Conservation (phyloP, 2,113 vertebrate genomes). For the Dascyllus trimaculatus region DNA sequence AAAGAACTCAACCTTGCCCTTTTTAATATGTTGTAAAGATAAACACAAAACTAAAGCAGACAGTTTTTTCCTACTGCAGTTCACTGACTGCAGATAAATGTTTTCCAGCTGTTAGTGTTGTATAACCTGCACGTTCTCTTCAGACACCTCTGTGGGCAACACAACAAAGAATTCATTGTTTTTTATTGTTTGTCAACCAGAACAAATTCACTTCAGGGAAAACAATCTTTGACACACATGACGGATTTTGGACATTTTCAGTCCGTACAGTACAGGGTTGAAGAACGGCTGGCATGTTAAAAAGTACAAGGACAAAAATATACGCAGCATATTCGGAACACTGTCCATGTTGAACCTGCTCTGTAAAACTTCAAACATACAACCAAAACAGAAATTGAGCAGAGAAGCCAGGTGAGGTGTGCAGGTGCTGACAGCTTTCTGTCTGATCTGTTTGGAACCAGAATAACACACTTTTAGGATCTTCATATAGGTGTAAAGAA, state of each 20-base stretch:
- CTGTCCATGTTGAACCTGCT: slow-evolving; percentile 37
- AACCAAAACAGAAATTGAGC: slow-evolving; percentile 19
- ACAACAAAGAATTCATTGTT: too few relatives aligned
- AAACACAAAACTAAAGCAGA: too few relatives aligned
- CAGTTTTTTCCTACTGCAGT: too few relatives aligned
- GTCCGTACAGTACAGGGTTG: slow-evolving; percentile 41
- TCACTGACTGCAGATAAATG: too few relatives aligned
- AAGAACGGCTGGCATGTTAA: slow-evolving; percentile 38
- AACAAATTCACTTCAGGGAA: too few relatives aligned
- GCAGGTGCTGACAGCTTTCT: slow-evolving; percentile 51
- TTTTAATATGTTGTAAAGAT: too few relatives aligned
- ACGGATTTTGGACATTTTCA: slow-evolving; percentile 28
- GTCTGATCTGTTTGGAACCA: slow-evolving; percentile 29
- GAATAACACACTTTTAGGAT: slow-evolving; percentile 46
- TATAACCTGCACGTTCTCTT: too few relatives aligned
- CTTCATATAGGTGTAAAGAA: slow-evolving; percentile 31
- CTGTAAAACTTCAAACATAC: slow-evolving; percentile 21
- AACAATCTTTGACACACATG: too few relatives aligned
- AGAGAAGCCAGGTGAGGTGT: slow-evolving; percentile 47
- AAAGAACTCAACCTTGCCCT: too few relatives aligned
- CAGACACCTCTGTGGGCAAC: too few relatives aligned
- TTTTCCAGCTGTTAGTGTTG: too few relatives aligned
- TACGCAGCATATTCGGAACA: neutral
- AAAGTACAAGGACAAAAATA: slow-evolving; percentile 25
- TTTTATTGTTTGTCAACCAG: too few relatives aligned